Evolutionary conservation across 2,113 vertebrate species (phyloP).

Genomic region (Rhegmatorhina hoffmannsi): DNA sequence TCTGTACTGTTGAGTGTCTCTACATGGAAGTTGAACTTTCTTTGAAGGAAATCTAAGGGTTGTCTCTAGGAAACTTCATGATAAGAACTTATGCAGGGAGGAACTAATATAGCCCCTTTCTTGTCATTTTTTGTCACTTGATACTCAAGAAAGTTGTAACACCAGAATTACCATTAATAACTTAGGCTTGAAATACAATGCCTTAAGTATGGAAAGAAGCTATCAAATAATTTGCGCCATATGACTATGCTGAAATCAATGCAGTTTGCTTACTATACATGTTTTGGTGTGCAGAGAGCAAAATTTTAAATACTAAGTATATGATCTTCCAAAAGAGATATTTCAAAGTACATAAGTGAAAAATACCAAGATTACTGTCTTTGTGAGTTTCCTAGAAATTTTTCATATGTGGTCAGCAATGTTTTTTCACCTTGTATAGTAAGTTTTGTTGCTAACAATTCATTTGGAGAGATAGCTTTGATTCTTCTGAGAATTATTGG

Average conservation of each 20-base stretch:
- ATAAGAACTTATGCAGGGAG: neutral
- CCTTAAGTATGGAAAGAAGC: neutral
- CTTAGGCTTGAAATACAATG: neutral
- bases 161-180: neutral
- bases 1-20: neutral
- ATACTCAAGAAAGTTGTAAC: neutral
- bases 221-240: neutral
- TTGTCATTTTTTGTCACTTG: neutral
- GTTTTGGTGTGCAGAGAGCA: neutral
- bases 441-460: neutral
- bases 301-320: neutral
- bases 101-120: neutral
- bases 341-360: neutral
- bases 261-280: neutral
- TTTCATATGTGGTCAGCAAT: neutral
- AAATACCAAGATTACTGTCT: neutral
- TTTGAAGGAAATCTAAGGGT: neutral
- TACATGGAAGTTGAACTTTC: neutral
- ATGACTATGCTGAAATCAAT: neutral
- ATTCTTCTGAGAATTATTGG: neutral
- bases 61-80: neutral
- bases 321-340: neutral
- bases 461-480: neutral
- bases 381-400: neutral
- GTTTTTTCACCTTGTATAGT: neutral